These are phyloP conservation scores for Globia sparganii DNA, from an alignment of 2,888 invertebrate species.

Conservation along the genomic window DNA sequence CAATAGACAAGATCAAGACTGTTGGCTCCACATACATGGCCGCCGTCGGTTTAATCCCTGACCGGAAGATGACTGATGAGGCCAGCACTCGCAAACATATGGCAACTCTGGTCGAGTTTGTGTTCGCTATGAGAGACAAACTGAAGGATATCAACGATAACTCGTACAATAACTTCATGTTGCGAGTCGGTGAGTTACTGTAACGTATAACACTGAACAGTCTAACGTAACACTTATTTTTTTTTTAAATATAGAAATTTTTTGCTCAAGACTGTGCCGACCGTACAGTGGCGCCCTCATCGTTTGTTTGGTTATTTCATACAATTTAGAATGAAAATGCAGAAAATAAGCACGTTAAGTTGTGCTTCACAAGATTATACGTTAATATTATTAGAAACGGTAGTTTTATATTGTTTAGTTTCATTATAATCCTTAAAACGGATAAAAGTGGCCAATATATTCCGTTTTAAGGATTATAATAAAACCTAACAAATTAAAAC, in stretches of 20 bases:
- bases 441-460: too few relatives aligned
- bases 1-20: slow-evolving; percentile 98
- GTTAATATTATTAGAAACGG: too few relatives aligned
- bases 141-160: slow-evolving; percentile 97
- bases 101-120: slow-evolving; percentile 96
- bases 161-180: slow-evolving; percentile 97
- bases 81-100: slow-evolving; percentile 88
- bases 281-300: too few relatives aligned
- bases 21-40: slow-evolving; percentile 98
- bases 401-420: too few relatives aligned
- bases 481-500: too few relatives aligned
- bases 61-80: slow-evolving; percentile 93
- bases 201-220: not conserved
- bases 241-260: not conserved
- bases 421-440: too few relatives aligned
- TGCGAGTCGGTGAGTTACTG: slow-evolving; percentile 94
- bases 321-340: too few relatives aligned
- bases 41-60: slow-evolving; percentile 96
- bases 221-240: not conserved
- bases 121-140: slow-evolving; percentile 96
- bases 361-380: too few relatives aligned
- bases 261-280: too few relatives aligned
- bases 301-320: too few relatives aligned
- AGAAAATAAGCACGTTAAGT: too few relatives aligned
- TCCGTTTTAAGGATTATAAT: too few relatives aligned